These are phyloP conservation scores for Mionectes macconnelli DNA, from an alignment of 2,113 vertebrate species.

Conservation along the genomic window DNA sequence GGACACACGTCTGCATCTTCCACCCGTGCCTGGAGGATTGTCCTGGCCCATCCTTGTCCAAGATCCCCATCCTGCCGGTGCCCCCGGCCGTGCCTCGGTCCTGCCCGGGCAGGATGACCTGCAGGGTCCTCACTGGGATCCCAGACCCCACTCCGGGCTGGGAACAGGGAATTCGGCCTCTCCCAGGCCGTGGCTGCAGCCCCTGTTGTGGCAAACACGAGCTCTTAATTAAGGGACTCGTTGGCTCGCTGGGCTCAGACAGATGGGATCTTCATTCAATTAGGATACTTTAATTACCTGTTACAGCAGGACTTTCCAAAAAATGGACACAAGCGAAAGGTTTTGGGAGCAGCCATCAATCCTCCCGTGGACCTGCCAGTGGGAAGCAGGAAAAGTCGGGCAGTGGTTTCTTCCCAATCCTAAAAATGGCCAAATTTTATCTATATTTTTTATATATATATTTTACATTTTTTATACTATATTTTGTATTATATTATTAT, in stretches of 20 bases:
- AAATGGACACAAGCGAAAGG: constrained; percentile 30
- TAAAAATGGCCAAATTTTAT: neutral
- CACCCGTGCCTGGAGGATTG: neutral
- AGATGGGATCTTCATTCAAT: constrained; percentile 81
- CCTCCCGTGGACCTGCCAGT: too few species aligned
- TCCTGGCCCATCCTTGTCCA: neutral
- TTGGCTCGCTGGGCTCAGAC: constrained; percentile 71
- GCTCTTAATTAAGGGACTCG: constrained; percentile 65
- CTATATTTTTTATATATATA: neutral
- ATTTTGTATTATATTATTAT: too few species aligned
- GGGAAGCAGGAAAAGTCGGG: neutral
- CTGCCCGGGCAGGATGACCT: too few species aligned
- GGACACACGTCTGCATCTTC: neutral
- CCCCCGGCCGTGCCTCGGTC: too few species aligned
- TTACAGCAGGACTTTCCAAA: constrained; percentile 53
- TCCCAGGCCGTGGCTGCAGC: neutral
- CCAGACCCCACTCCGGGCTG: too few species aligned
- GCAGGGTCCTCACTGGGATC: too few species aligned
- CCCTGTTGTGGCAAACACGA: constrained; percentile 59
- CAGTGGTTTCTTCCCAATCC: neutral
- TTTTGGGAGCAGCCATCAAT: neutral
- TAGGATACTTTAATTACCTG: constrained; percentile 77
- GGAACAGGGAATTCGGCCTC: neutral
- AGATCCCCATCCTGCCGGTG: too few species aligned
- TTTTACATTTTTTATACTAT: too few species aligned